Percentiles rank a stretch among this genome's conserved stretches.
phyloP scores from a whole-genome alignment of 2,113 vertebrate genomes.

The Austrofundulus limnaeus region DNA sequence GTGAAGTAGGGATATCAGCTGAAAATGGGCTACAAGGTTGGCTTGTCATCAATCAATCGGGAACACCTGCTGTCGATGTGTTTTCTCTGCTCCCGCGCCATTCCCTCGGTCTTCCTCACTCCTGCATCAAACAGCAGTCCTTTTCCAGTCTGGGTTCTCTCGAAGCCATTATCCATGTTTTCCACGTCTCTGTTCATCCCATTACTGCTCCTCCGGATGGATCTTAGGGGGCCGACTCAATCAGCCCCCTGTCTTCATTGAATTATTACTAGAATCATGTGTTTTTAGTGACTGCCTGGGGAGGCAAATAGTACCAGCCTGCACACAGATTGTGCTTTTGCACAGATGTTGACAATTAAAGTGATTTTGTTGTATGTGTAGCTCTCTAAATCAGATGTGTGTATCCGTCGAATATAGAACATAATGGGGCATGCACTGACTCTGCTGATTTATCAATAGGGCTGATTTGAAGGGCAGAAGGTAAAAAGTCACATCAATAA shows the following conservation, averaged over 20 bases:
- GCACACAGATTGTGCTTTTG: slow-evolving; percentile 30
- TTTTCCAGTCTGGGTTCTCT: slow-evolving; percentile 12
- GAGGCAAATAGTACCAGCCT: slow-evolving; percentile 43
- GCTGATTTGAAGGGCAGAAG: background rate
- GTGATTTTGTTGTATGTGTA: background rate
- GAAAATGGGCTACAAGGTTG: slow-evolving; percentile 20
- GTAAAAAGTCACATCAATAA: background rate
- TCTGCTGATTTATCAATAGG: slow-evolving; percentile 5
- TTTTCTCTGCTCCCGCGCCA: slow-evolving; percentile 8
- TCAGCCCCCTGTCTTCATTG: slow-evolving; percentile 48
- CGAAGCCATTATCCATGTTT: slow-evolving; percentile 43
- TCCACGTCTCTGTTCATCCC: slow-evolving; percentile 37
- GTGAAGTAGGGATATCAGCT: slow-evolving; percentile 17
- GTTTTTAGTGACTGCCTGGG: slow-evolving; percentile 53
- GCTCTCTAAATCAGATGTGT: slow-evolving; percentile 4
- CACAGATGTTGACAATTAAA: slow-evolving; percentile 39
- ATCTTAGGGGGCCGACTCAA: slow-evolving; percentile 35
- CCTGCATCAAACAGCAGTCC: slow-evolving; percentile 1
- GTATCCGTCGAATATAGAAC: slow-evolving; percentile 3
- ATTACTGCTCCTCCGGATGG: slow-evolving; percentile 47
- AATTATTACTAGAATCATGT: slow-evolving; percentile 62
- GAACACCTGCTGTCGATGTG: slow-evolving; percentile 16
- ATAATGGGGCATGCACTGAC: background rate
- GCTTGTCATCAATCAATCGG: slow-evolving; percentile 23
- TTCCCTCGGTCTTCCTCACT: background rate